A percentile compares a stretch with the other conserved stretches of the same genome.
Evolutionary conservation across 2,888 invertebrate genomes (phyloP).

Genomic region (Leptogaster cylindrica): DNA sequence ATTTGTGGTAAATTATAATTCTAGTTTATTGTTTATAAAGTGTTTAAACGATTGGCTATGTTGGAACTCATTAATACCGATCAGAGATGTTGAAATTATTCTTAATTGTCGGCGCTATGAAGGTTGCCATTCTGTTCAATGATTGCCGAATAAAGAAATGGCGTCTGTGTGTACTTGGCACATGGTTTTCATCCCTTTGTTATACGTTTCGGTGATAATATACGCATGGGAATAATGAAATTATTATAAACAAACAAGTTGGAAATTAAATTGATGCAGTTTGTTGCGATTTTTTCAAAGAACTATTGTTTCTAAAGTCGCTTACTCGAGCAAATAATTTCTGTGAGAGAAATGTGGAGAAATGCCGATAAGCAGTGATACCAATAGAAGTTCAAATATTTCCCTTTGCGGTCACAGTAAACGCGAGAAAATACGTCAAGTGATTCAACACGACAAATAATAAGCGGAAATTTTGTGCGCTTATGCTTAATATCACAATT

Average conservation of each 20-base stretch:
- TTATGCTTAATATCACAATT: not conserved
- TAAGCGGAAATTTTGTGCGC: not conserved
- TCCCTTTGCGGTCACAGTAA: conserved; percentile 30
- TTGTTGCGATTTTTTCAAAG: not conserved
- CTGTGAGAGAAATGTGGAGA: conserved; percentile 29
- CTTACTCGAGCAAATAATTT: conserved; percentile 7
- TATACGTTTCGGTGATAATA: conserved; percentile 11
- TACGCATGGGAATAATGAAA: not conserved
- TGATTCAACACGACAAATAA: not conserved
- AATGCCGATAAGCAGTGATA: conserved; percentile 38
- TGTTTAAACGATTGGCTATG: conserved; percentile 4
- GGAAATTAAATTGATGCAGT: not conserved
- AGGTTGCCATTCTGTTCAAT: conserved; percentile 25
- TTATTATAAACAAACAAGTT: not conserved
- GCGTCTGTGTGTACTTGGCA: conserved; percentile 46
- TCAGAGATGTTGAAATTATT: too few relatives aligned
- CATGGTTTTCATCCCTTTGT: conserved; percentile 43
- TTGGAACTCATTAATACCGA: too few relatives aligned
- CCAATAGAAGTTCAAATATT: conserved; percentile 25
- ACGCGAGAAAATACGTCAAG: conserved; percentile 38
- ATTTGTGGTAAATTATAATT: conserved; percentile 38
- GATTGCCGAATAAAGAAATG: conserved; percentile 44
- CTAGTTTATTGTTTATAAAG: conserved; percentile 13
- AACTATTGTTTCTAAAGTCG: conserved; percentile 8
- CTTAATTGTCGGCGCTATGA: conserved; percentile 28